Conservation (phyloP, 1,140 invertebrate species). For the Drosophila suzukii region DNA sequence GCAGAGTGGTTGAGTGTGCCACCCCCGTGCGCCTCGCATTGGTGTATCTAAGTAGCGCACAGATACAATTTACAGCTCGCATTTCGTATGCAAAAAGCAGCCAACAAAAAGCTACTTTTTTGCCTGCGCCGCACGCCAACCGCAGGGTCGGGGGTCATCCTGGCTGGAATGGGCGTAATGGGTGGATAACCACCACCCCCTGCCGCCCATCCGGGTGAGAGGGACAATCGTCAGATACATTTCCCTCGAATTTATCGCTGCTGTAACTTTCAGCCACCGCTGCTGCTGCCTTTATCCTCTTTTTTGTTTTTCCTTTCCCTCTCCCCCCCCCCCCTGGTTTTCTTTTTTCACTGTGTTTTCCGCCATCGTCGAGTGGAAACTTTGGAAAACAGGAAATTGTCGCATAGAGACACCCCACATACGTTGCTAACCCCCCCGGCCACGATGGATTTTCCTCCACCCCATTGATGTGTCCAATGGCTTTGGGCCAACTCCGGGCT, state of each 20-base stretch:
- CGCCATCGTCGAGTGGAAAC: constrained; percentile 38
- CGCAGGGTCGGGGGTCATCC: constrained; percentile 25
- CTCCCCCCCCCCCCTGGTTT: not conserved
- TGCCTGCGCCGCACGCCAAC: constrained; percentile 66
- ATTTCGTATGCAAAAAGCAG: constrained; percentile 79
- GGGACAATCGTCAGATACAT: constrained; percentile 72
- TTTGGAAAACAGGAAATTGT: constrained; percentile 66
- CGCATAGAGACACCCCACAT: constrained; percentile 57
- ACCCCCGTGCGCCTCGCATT: constrained; percentile 70
- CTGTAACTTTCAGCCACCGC: constrained; percentile 67
- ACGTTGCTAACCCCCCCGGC: constrained; percentile 3
- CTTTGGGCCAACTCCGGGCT: constrained; percentile 11
- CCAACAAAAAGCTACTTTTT: constrained; percentile 45
- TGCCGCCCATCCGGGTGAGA: not conserved
- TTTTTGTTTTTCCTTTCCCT: not conserved
- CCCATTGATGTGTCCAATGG: constrained; percentile 36
- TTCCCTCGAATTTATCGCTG: constrained; percentile 78
- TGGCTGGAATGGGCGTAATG: not conserved
- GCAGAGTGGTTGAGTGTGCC: constrained; percentile 19
- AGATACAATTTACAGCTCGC: constrained; percentile 82
- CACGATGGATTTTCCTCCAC: not conserved
- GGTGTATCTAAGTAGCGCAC: constrained; percentile 79
- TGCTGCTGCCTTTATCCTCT: constrained; percentile 26
- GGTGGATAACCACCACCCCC: not conserved
- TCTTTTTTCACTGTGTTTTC: constrained; percentile 7